Base-by-base conservation (phyloP, 2,113 vertebrate species). In the Corythornis vintsioides region DNA sequence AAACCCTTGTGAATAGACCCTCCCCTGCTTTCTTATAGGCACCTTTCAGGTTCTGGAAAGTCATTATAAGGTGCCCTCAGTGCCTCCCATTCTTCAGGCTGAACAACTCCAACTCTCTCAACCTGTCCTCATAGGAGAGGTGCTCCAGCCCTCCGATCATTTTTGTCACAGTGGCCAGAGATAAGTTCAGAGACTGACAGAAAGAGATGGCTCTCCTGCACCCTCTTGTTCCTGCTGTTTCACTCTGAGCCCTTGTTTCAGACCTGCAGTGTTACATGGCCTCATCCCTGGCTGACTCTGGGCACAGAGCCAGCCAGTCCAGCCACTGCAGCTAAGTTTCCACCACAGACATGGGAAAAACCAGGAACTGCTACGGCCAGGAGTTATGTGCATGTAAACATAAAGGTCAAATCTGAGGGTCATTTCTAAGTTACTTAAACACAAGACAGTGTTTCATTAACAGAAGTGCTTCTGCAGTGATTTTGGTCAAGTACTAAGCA, bases 221-320 rank as follows among this genome's bases (percentile, higher is more conserved):
- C 20, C 19, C 47, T 28, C 40, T 9, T 56, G 25, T 13, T 64
- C 33, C 56, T 91, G 31, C 47, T 70, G 28, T 47, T 4, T 50
- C 2, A 53, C 10, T 18, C 52, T 45, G 18, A 24, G 45, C 72
- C 21, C 38, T 77, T 35, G 21, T 22, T 61, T 31, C 11, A 74
- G 20, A 64, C 14, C 35, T 69, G 67, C 40, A 74, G 84, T 1
- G 2, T 56, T 59, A 77, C n/a, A 48, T 16, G 38, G 50, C 11
- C 25, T 35, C 8, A 45, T 63, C 57, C 48, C 12, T 0, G 38
- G 28, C 19, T 0, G 0, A 7, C 52, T 43, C 25, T 3, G 13
- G 42, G 35, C 48, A 73, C 11, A 5, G 43, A 73, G 26, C 17
- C n/a, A 73, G 26, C 15, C n/a, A 52, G 50, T 4, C 50, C 47